Percentiles rank a stretch among this genome's conserved stretches.
These are phyloP conservation scores for Phasia obesa DNA, from an alignment of 2,888 invertebrate genomes.

Conservation along the genomic window DNA sequence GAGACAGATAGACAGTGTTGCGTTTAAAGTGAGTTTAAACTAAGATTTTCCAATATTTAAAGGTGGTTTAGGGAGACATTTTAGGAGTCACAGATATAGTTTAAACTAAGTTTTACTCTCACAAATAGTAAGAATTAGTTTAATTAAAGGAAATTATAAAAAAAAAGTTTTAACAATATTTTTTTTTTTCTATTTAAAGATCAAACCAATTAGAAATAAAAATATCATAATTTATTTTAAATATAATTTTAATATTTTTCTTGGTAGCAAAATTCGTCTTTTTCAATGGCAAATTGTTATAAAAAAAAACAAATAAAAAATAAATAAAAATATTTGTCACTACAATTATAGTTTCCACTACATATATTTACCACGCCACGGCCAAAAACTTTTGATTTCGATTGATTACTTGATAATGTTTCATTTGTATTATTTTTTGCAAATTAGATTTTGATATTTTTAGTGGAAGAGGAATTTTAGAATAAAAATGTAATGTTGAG, in stretches of 20 bases:
- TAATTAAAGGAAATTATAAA: neutral
- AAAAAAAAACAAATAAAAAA: constrained; percentile 24
- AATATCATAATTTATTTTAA: constrained; percentile 30
- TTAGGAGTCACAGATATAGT: neutral
- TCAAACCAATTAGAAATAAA: constrained; percentile 52
- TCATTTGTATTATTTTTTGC: constrained; percentile 56
- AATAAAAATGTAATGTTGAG: constrained; percentile 65
- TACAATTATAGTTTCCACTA: constrained; percentile 74
- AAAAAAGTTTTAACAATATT: neutral
- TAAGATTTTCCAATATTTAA: neutral
- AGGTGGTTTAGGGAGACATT: neutral
- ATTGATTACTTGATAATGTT: constrained; percentile 60
- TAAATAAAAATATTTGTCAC: constrained; percentile 45
- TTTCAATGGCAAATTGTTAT: constrained; percentile 54
- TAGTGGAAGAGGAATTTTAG: constrained; percentile 55
- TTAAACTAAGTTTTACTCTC: constrained; percentile 11
- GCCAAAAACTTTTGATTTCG: constrained; percentile 76
- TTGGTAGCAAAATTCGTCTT: constrained; percentile 71
- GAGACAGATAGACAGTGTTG: constrained; percentile 33
- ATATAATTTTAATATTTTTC: constrained; percentile 23
- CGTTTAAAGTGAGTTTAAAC: neutral
- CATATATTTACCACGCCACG: constrained; percentile 81
- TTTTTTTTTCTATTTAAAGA: neutral
- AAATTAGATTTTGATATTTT: constrained; percentile 44
- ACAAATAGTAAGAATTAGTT: neutral